A percentile compares a stretch with the other conserved stretches of the same genome.
Conservation (phyloP, 2,888 invertebrate genomes). For the Endomychus coccineus region DNA sequence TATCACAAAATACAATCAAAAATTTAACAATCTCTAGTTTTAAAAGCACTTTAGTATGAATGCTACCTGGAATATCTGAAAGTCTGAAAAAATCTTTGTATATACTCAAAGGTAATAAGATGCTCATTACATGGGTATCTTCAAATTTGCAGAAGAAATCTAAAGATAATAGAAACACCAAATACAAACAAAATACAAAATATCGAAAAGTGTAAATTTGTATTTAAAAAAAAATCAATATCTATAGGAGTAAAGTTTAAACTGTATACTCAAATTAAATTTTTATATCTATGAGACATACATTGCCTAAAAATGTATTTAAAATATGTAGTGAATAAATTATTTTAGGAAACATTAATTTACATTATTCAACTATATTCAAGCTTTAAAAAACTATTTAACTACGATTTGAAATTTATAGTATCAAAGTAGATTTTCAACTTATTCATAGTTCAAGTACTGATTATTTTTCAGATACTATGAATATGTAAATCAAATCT, state of each 20-base stretch:
- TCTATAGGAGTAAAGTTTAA: constrained; percentile 29
- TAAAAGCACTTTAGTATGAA: too few relatives aligned
- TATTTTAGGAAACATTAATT: constrained; percentile 31
- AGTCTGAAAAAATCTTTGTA: too few relatives aligned
- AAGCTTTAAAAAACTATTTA: constrained; percentile 27
- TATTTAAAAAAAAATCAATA: constrained; percentile 32
- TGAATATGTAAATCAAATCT: constrained; percentile 7
- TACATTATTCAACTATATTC: constrained; percentile 26
- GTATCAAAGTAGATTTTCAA: constrained; percentile 13
- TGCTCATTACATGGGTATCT: background rate
- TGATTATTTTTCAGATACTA: constrained; percentile 22
- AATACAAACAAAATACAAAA: constrained; percentile 33
- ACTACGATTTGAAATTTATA: constrained; percentile 30
- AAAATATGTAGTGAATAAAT: constrained; percentile 32
- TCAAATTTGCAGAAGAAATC: constrained; percentile 3
- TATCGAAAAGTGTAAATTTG: constrained; percentile 33
- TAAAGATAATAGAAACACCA: constrained; percentile 30
- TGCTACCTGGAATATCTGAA: too few relatives aligned
- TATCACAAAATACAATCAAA: too few relatives aligned
- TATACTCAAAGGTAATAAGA: too few relatives aligned
- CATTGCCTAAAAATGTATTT: constrained; percentile 33
- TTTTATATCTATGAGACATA: constrained; percentile 35
- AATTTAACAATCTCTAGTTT: too few relatives aligned
- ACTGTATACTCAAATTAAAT: constrained; percentile 35
- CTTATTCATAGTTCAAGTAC: constrained; percentile 14